phyloP scores from a whole-genome alignment of 2,888 invertebrate species.

The Thumatha senex region DNA sequence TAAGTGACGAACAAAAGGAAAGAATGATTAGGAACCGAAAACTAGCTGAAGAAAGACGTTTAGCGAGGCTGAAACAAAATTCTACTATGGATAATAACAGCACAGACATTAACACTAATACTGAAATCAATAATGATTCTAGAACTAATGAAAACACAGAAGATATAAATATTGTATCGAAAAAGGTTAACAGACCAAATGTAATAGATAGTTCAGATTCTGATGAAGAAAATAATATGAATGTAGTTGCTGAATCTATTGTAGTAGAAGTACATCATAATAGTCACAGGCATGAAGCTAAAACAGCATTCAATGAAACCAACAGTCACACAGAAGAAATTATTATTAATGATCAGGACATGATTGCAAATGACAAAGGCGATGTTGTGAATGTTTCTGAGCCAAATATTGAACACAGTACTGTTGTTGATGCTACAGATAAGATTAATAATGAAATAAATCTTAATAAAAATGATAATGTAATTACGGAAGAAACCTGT shows the following conservation, averaged over 20 bases:
- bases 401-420: not conserved
- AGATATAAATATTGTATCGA: not conserved
- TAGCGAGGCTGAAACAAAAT: slow-evolving; percentile 73
- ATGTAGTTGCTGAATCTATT: slow-evolving; percentile 37
- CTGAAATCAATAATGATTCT: not conserved
- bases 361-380: slow-evolving; percentile 24
- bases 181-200: slow-evolving; percentile 15
- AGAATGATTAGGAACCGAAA: slow-evolving; percentile 87
- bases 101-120: not conserved
- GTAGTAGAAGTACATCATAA: slow-evolving; percentile 39
- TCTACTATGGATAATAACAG: not conserved
- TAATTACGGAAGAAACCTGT: not conserved
- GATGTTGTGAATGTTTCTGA: not conserved
- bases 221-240: slow-evolving; percentile 43
- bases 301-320: slow-evolving; percentile 1
- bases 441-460: not conserved
- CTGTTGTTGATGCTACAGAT: not conserved
- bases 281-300: not conserved
- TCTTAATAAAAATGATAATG: not conserved
- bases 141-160: not conserved
- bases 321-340: not conserved
- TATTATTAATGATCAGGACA: slow-evolving; percentile 8
- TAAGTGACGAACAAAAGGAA: slow-evolving; percentile 85
- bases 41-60: slow-evolving; percentile 85
- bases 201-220: slow-evolving; percentile 37